Conservation (phyloP, 1,140 invertebrate genomes). For the Proctacanthus coquilletti region DNA sequence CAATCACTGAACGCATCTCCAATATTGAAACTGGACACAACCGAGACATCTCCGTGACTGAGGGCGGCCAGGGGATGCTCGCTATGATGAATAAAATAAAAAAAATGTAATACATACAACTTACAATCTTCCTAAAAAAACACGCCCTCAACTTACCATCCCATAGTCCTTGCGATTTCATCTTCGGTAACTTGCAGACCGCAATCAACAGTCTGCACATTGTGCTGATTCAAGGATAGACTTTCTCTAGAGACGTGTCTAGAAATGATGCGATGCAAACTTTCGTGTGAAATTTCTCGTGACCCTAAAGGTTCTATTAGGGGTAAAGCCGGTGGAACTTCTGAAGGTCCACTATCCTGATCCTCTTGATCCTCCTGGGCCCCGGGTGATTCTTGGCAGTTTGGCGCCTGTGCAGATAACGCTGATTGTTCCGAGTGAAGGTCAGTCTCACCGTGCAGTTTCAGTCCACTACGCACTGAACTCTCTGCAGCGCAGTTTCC, state of each 20-base stretch:
- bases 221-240: slow-evolving; percentile 34
- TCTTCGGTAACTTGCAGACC: slow-evolving; percentile 82
- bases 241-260: slow-evolving; percentile 37
- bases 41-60: slow-evolving; percentile 78
- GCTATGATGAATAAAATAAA: slow-evolving; percentile 10
- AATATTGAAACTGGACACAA: slow-evolving; percentile 74
- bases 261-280: slow-evolving; percentile 46
- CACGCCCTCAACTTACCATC: slow-evolving; percentile 55
- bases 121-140: slow-evolving; percentile 36
- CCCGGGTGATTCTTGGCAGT: slow-evolving; percentile 3
- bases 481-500: slow-evolving; percentile 9
- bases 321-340: slow-evolving; percentile 57
- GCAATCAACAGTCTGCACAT: slow-evolving; percentile 42
- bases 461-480: slow-evolving; percentile 7
- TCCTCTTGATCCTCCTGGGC: slow-evolving; percentile 43
- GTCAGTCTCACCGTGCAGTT: slow-evolving; percentile 8
- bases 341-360: slow-evolving; percentile 52
- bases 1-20: slow-evolving; percentile 36
- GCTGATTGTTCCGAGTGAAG: slow-evolving; percentile 5
- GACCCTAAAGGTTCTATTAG: slow-evolving; percentile 58
- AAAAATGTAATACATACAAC: background rate
- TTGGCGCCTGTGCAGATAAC: slow-evolving; percentile 1
- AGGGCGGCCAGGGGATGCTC: slow-evolving; percentile 74
- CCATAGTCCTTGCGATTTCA: slow-evolving; percentile 77
- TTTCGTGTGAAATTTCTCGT: slow-evolving; percentile 62